Conservation (phyloP, 1,140 invertebrate genomes). For the Nasonia vitripennis region DNA sequence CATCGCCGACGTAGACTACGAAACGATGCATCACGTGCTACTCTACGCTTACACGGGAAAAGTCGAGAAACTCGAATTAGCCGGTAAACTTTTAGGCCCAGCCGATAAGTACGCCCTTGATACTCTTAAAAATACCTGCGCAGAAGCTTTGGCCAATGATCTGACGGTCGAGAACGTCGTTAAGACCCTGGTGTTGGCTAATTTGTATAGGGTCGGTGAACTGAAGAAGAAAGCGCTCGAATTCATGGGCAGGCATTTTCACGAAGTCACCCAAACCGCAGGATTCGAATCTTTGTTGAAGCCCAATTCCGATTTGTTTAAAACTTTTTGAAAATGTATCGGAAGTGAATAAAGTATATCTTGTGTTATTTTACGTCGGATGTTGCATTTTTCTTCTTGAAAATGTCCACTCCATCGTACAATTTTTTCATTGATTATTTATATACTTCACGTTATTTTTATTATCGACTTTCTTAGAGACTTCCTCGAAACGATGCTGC, state of each 20-base stretch:
- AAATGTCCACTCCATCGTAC: too few species aligned
- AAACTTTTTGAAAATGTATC: too few species aligned
- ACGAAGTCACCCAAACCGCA: too few species aligned
- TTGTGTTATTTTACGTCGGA: too few species aligned
- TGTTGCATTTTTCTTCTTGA: too few species aligned
- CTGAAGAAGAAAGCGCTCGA: background rate
- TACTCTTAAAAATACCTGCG: background rate
- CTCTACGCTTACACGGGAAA: background rate
- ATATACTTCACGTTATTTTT: background rate
- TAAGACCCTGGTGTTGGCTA: background rate
- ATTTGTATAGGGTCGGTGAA: background rate
- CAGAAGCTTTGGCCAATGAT: background rate
- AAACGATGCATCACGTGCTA: background rate
- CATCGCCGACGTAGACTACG: background rate
- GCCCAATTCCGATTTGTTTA: too few species aligned
- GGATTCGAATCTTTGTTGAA: too few species aligned
- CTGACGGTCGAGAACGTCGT: background rate
- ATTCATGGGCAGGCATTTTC: background rate
- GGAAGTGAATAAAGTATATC: too few species aligned
- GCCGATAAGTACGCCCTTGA: background rate
- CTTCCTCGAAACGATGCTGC: background rate
- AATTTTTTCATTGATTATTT: too few species aligned
- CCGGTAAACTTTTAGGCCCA: background rate
- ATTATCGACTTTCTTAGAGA: constrained; percentile 6
- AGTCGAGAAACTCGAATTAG: background rate